Conservation (phyloP, 2,113 vertebrate species). For the Caranx melampygus region DNA sequence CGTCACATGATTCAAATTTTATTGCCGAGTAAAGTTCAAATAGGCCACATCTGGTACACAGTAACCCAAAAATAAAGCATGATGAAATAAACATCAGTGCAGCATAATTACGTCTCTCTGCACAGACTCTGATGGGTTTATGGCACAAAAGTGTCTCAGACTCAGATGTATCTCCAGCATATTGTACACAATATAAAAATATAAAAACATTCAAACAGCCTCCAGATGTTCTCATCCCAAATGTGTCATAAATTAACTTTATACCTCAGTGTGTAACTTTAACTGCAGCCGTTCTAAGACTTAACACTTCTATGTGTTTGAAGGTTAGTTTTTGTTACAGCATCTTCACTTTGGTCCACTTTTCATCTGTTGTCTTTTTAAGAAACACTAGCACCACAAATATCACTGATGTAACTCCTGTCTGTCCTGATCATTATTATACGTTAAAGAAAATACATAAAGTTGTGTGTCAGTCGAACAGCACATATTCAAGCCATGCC, state of each 20-base stretch:
- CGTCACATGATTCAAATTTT: neutral
- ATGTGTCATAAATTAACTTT: neutral
- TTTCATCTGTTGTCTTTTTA: neutral
- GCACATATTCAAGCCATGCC: neutral
- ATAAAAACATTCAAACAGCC: constrained; percentile 5
- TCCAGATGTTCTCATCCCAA: constrained; percentile 22
- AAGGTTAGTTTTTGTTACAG: neutral
- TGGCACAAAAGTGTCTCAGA: neutral
- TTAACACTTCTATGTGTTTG: neutral
- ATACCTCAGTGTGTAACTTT: neutral
- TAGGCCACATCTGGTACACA: neutral
- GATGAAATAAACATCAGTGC: constrained; percentile 21
- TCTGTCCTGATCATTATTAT: neutral
- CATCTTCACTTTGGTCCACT: neutral
- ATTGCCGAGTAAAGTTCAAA: neutral
- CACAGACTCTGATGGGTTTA: constrained; percentile 4
- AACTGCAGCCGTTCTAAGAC: neutral
- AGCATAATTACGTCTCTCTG: neutral
- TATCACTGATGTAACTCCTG: neutral
- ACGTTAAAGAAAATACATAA: neutral
- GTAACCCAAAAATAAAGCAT: neutral
- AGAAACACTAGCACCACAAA: neutral
- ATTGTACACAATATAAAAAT: neutral
- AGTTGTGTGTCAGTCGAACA: neutral
- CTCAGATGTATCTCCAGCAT: neutral